These are phyloP conservation scores for Caenorhabditis sp. DNA, from an alignment of 2,888 invertebrate species.

Conservation along the genomic window DNA sequence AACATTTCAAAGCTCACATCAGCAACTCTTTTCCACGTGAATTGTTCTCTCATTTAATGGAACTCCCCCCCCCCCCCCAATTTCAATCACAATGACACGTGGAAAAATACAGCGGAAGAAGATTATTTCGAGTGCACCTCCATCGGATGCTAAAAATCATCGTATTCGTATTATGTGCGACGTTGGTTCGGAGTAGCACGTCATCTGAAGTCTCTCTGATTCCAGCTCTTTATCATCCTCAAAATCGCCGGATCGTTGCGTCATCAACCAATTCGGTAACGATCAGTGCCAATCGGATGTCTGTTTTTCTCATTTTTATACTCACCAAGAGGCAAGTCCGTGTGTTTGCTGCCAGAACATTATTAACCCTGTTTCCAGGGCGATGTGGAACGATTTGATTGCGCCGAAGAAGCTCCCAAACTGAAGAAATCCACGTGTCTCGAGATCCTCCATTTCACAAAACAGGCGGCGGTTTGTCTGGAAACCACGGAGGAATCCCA, in stretches of 20 bases:
- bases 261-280: constrained; percentile 18
- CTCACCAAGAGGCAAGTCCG: constrained; percentile 11
- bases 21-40: constrained; percentile 16
- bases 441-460: constrained; percentile 5
- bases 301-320: constrained; percentile 49
- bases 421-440: constrained; percentile 27
- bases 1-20: constrained; percentile 5
- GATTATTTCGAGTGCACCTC: neutral
- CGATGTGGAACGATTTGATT: constrained; percentile 53
- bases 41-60: too few relatives aligned
- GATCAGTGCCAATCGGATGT: constrained; percentile 27
- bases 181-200: constrained; percentile 8
- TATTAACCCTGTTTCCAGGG: constrained; percentile 17
- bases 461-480: constrained; percentile 30
- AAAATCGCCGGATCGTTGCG: constrained; percentile 14
- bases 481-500: constrained; percentile 32
- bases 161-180: constrained; percentile 31
- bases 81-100: neutral
- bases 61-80: neutral
- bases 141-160: constrained; percentile 23
- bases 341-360: neutral
- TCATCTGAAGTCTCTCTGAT: neutral
- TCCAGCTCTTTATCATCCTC: constrained; percentile 29
- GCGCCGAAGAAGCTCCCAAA: constrained; percentile 17
- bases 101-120: too few relatives aligned